Evolutionary conservation across 2,797 vertebrate genomes (phyloP).

Genomic region (Acanthornis magna): DNA sequence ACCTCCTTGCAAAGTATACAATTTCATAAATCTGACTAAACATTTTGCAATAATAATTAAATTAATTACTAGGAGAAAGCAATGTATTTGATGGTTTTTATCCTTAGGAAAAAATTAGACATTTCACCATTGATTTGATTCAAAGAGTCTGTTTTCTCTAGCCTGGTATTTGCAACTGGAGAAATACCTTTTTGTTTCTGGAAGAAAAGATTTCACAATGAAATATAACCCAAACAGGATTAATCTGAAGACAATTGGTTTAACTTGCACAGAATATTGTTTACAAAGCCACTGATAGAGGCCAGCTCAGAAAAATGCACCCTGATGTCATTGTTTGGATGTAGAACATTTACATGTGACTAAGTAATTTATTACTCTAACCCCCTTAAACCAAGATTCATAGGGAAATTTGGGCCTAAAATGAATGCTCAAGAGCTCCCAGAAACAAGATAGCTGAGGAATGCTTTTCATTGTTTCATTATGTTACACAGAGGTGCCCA

Average conservation of each 20-base stretch:
- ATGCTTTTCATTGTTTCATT: not conserved
- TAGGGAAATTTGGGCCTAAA: not conserved
- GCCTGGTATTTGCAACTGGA: not conserved
- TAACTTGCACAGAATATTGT: not conserved
- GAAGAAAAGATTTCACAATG: not conserved
- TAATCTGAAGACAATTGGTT: slow-evolving; percentile 10
- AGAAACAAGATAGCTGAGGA: not conserved
- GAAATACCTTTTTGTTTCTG: not conserved
- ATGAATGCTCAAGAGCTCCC: not conserved
- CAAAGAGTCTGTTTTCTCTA: not conserved
- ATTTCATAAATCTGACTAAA: slow-evolving; percentile 54
- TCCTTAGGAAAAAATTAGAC: not conserved
- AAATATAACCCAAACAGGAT: slow-evolving; percentile 28
- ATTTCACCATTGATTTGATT: not conserved
- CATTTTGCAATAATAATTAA: slow-evolving; percentile 25
- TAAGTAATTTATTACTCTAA: not conserved
- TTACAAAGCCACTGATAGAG: not conserved
- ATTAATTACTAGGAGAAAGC: slow-evolving; percentile 34
- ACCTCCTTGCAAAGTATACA: slow-evolving; percentile 1
- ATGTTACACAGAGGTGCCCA: not conserved
- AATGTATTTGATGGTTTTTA: not conserved
- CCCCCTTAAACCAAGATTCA: not conserved
- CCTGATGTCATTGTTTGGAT: not conserved
- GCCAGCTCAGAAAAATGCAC: not conserved
- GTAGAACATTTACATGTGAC: not conserved